phyloP scores from a whole-genome alignment of 2,888 invertebrate species.

The Rhamnusium bicolor region DNA sequence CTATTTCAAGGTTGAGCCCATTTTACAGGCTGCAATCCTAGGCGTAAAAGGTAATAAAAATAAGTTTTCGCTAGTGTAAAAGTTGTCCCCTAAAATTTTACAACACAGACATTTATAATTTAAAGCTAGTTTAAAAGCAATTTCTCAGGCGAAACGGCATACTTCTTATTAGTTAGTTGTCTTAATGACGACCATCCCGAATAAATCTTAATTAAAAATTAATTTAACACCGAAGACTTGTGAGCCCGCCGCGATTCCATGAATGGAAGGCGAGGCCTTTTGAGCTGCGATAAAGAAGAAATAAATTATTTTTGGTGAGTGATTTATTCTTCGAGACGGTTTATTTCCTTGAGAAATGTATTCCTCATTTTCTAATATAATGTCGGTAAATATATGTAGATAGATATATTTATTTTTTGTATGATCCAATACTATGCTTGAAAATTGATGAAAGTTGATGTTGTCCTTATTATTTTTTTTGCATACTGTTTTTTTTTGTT shows the following conservation, averaged over 20 bases:
- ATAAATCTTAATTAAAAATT: constrained; percentile 65
- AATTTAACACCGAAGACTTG: constrained; percentile 57
- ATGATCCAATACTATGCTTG: background rate
- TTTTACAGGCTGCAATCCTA: no score
- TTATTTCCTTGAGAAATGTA: background rate
- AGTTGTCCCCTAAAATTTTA: background rate
- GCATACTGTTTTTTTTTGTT: no score
- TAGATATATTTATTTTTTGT: background rate
- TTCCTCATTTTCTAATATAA: background rate
- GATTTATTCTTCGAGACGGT: background rate
- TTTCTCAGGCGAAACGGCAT: background rate
- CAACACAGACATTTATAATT: background rate
- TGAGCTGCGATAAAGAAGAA: background rate
- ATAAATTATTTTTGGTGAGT: constrained; percentile 3
- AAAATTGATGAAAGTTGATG: no score
- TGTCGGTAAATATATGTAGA: no score
- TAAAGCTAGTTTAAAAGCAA: background rate
- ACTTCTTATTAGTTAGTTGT: constrained; percentile 56
- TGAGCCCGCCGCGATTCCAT: background rate
- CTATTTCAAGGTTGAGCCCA: no score
- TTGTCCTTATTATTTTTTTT: no score
- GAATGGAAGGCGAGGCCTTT: background rate
- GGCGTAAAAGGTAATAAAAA: no score
- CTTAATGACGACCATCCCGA: constrained; percentile 58
- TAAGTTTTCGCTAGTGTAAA: background rate